phyloP scores from a whole-genome alignment of 2,113 vertebrate species.

The Salminus brasiliensis region DNA sequence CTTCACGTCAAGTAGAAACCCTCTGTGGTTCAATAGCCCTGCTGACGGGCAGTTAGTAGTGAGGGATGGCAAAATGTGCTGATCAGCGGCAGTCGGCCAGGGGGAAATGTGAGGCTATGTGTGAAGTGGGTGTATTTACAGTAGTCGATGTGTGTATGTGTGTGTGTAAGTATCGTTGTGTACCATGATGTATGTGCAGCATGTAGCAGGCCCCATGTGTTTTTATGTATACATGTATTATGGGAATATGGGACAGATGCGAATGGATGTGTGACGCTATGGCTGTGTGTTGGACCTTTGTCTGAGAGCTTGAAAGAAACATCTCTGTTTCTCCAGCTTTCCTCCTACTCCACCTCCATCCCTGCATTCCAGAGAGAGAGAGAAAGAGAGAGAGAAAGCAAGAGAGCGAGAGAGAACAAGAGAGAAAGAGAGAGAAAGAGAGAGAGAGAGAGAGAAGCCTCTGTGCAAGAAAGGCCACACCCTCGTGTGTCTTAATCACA shows the following conservation, averaged over 20 bases:
- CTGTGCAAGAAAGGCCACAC: constrained; percentile 69
- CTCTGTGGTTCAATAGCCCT: neutral
- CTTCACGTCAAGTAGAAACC: constrained; percentile 41
- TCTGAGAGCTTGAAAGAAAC: constrained; percentile 57
- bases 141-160: neutral
- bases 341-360: constrained; percentile 75
- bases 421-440: constrained; percentile 30
- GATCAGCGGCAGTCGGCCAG: constrained; percentile 14
- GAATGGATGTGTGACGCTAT: constrained; percentile 37
- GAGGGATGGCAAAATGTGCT: constrained; percentile 4
- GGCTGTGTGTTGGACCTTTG: constrained; percentile 69
- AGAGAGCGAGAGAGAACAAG: constrained; percentile 46
- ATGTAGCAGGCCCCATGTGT: neutral
- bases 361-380: constrained; percentile 65
- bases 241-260: constrained; percentile 29
- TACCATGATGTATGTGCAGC: neutral
- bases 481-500: constrained; percentile 65
- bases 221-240: constrained; percentile 3
- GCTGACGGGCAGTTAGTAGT: neutral
- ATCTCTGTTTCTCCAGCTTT: constrained; percentile 59
- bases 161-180: constrained; percentile 1
- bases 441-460: constrained; percentile 63
- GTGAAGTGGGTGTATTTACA: constrained; percentile 11
- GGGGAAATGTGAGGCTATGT: too few relatives aligned
- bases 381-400: constrained; percentile 31